These are phyloP conservation scores for Babyrousa celebensis DNA, from an alignment of 2,797 vertebrate genomes.

Conservation along the genomic window DNA sequence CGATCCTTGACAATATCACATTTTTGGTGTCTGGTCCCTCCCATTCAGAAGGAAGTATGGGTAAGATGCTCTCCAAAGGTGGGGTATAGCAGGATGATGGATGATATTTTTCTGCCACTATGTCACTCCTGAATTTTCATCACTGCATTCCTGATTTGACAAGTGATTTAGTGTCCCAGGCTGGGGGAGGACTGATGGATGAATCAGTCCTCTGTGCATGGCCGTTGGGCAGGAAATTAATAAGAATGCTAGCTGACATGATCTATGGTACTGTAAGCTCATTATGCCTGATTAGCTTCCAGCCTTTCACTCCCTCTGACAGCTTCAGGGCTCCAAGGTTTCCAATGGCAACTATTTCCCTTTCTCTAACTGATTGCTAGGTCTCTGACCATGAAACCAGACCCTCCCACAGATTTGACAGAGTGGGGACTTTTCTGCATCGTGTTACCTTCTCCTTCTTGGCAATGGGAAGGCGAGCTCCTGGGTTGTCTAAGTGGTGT, in stretches of 20 bases:
- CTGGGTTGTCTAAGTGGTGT: conserved; percentile 72
- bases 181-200: conserved; percentile 73
- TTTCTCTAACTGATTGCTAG: conserved; percentile 78
- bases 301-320: conserved; percentile 83
- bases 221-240: conserved; percentile 85
- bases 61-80: conserved; percentile 69
- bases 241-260: conserved; percentile 83
- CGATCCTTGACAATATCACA: neutral
- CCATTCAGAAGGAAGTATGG: conserved; percentile 9
- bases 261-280: conserved; percentile 84
- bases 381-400: conserved; percentile 74
- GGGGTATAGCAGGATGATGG: neutral
- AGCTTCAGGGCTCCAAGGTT: conserved; percentile 77
- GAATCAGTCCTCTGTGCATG: conserved; percentile 84
- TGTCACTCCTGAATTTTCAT: conserved; percentile 76
- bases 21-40: neutral
- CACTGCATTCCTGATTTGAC: conserved; percentile 73
- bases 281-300: conserved; percentile 85
- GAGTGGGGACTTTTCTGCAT: conserved; percentile 62
- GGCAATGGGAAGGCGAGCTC: conserved; percentile 57
- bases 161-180: conserved; percentile 73
- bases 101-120: conserved; percentile 68
- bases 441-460: conserved; percentile 71
- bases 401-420: conserved; percentile 63
- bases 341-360: conserved; percentile 78